Conservation (phyloP, 1,140 invertebrate genomes). For the Heterodera schachtii region DNA sequence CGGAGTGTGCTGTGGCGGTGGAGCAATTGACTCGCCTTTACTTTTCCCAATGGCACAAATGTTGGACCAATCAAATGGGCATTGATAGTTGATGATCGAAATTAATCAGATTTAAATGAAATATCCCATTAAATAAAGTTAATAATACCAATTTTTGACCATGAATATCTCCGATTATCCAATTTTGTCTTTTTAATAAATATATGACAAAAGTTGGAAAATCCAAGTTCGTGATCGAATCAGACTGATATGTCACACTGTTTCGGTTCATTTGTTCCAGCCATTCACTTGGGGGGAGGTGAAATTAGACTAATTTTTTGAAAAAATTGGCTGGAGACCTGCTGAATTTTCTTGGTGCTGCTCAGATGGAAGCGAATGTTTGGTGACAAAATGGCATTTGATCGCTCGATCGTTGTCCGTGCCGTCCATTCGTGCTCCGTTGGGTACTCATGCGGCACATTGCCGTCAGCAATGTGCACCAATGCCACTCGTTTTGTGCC, state of each 20-base stretch:
- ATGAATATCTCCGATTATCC: no score
- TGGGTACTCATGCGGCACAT: slow-evolving; percentile 1
- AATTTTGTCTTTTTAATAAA: no score
- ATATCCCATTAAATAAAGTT: no score
- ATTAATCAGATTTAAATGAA: no score
- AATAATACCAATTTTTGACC: no score
- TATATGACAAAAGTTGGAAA: no score
- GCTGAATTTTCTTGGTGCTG: slow-evolving; percentile 21
- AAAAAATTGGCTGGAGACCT: no score
- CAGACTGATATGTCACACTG: no score
- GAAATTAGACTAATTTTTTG: no score
- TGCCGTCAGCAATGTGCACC: slow-evolving; percentile 13
- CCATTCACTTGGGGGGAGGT: no score
- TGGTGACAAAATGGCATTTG: slow-evolving; percentile 24
- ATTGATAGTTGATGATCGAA: not conserved
- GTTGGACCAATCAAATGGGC: not conserved
- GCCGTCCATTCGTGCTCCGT: slow-evolving; percentile 22
- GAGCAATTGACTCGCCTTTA: slow-evolving; percentile 13
- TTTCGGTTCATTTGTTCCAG: no score
- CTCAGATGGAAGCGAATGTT: slow-evolving; percentile 17
- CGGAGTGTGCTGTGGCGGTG: slow-evolving; percentile 12
- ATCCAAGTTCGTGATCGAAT: no score
- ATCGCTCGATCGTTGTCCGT: slow-evolving; percentile 11
- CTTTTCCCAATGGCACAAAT: slow-evolving; percentile 14
- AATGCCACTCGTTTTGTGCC: slow-evolving; percentile 12